phyloP scores from a whole-genome alignment of 2,888 invertebrate genomes.

The Chrysotoxum bicinctum region DNA sequence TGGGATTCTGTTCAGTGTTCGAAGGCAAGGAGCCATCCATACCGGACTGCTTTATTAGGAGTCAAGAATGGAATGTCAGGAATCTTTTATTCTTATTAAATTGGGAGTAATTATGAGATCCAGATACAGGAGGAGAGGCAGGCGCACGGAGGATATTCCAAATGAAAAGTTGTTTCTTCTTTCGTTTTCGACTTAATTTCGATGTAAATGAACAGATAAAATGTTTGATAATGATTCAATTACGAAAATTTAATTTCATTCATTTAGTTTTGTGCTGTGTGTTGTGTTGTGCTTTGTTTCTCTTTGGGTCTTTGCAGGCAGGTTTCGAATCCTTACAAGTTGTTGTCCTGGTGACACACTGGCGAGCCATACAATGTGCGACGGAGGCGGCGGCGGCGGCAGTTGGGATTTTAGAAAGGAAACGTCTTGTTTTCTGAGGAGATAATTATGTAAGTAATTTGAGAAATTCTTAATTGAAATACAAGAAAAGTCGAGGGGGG shows the following conservation, averaged over 20 bases:
- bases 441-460: conserved; percentile 69
- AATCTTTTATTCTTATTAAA: conserved; percentile 73
- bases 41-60: conserved; percentile 24
- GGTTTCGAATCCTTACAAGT: conserved; percentile 57
- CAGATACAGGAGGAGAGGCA: background rate
- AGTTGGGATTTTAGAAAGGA: conserved; percentile 16
- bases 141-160: background rate
- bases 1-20: conserved; percentile 39
- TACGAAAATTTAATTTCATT: conserved; percentile 76
- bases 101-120: conserved; percentile 68
- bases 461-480: conserved; percentile 57
- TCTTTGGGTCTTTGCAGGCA: background rate
- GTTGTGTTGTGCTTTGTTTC: background rate
- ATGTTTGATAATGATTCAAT: conserved; percentile 80
- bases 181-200: conserved; percentile 78
- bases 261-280: conserved; percentile 49
- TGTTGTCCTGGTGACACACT: conserved; percentile 71
- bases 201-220: conserved; percentile 81
- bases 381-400: background rate
- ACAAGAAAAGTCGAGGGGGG: background rate
- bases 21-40: background rate
- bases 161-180: conserved; percentile 52
- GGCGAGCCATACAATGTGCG: conserved; percentile 13
- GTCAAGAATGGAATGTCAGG: conserved; percentile 69
- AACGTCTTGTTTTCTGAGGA: conserved; percentile 44